Percentiles rank a stretch among this genome's conserved stretches.
Conservation (phyloP, 2,797 vertebrate genomes). For the Sebastes goodei region DNA sequence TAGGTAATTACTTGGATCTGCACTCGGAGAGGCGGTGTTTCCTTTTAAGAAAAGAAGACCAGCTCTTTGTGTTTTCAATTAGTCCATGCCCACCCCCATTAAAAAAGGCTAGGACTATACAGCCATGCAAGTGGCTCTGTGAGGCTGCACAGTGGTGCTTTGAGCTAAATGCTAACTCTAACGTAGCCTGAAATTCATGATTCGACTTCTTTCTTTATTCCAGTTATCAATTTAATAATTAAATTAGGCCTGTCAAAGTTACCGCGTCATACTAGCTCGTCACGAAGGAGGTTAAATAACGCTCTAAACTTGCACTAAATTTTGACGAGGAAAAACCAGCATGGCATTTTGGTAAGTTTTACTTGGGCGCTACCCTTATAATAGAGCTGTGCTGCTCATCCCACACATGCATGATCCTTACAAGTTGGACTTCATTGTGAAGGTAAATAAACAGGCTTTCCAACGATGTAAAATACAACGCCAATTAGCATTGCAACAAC, state of each 20-base stretch:
- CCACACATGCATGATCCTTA: no score
- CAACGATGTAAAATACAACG: no score
- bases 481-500: no score
- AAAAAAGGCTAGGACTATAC: neutral
- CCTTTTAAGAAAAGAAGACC: slow-evolving; percentile 27
- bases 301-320: neutral
- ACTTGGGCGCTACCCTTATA: no score
- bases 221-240: no score
- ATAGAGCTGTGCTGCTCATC: no score
- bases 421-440: no score
- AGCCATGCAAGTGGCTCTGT: neutral
- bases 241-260: no score
- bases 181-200: neutral
- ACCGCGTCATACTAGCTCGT: no score
- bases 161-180: neutral
- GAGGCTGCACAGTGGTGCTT: neutral
- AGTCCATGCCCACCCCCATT: neutral
- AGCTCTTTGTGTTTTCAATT: slow-evolving; percentile 45
- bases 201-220: neutral
- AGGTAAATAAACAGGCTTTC: no score
- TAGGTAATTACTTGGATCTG: slow-evolving; percentile 43
- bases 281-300: neutral
- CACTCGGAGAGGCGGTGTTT: slow-evolving; percentile 21
- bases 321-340: neutral
- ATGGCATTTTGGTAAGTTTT: neutral